These are phyloP conservation scores for Alloscopus bannaensis DNA, from an alignment of 2,888 invertebrate genomes.

Conservation along the genomic window DNA sequence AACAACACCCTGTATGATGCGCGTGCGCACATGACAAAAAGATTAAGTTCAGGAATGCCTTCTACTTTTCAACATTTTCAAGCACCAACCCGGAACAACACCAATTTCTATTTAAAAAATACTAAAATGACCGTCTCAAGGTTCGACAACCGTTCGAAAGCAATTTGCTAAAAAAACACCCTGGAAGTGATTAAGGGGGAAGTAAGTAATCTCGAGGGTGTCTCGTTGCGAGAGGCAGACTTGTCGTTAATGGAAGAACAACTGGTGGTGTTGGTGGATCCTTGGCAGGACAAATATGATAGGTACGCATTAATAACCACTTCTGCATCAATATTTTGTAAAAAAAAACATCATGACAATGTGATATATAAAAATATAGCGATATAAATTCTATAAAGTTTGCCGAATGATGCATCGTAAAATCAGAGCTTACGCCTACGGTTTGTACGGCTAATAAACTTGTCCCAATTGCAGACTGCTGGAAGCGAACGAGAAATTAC, in stretches of 20 bases:
- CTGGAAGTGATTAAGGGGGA: too few species aligned
- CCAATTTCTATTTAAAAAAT: background rate
- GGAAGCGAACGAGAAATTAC: conserved; percentile 94
- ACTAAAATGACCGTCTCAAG: background rate
- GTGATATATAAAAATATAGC: too few species aligned
- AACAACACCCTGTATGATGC: background rate
- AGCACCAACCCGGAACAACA: background rate
- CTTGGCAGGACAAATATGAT: conserved; percentile 95
- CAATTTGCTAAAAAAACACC: too few species aligned
- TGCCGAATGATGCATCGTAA: too few species aligned
- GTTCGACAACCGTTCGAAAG: too few species aligned
- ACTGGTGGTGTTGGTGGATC: conserved; percentile 71
- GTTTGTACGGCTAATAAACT: too few species aligned
- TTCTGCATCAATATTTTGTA: background rate
- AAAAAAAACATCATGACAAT: too few species aligned
- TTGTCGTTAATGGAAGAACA: conserved; percentile 69
- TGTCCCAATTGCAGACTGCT: conserved; percentile 81
- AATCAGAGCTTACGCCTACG: too few species aligned
- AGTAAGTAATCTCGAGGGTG: too few species aligned
- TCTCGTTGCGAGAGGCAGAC: background rate
- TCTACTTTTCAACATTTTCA: background rate
- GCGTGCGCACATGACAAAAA: background rate
- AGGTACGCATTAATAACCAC: conserved; percentile 78
- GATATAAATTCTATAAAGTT: too few species aligned
- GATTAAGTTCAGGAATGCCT: background rate